Percentiles rank a stretch among this genome's conserved stretches.
These are phyloP conservation scores for Chouioia cunea DNA, from an alignment of 2,888 invertebrate genomes.

Conservation along the genomic window DNA sequence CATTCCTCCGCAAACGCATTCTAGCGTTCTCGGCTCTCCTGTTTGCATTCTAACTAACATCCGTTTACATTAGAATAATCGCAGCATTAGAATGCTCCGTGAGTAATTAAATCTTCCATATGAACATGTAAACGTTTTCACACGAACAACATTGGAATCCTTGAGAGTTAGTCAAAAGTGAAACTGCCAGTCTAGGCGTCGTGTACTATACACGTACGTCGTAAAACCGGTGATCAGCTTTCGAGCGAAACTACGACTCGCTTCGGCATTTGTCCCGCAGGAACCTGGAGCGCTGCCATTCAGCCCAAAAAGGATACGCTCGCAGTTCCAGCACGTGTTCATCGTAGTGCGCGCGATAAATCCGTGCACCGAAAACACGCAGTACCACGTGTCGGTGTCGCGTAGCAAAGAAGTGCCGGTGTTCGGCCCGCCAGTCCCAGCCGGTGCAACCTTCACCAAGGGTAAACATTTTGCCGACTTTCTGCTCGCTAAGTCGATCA, in stretches of 20 bases:
- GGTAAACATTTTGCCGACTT: slow-evolving; percentile 96
- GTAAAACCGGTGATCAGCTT: too few relatives aligned
- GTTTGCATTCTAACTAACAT: neutral
- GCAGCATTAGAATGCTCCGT: neutral
- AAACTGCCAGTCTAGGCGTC: too few relatives aligned
- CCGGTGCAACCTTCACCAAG: slow-evolving; percentile 88
- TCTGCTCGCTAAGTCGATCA: slow-evolving; percentile 93
- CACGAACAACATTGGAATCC: too few relatives aligned
- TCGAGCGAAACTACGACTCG: too few relatives aligned
- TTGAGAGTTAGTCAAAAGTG: too few relatives aligned
- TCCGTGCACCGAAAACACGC: slow-evolving; percentile 91
- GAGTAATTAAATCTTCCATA: neutral
- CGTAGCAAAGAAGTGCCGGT: slow-evolving; percentile 95
- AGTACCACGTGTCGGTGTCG: slow-evolving; percentile 83
- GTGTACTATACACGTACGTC: too few relatives aligned
- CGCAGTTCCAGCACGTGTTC: slow-evolving; percentile 98
- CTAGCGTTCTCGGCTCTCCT: too few relatives aligned
- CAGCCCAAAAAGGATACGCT: slow-evolving; percentile 93
- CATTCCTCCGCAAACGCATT: neutral
- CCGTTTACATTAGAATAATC: neutral
- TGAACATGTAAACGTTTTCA: too few relatives aligned
- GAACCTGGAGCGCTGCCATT: slow-evolving; percentile 94
- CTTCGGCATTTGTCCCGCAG: slow-evolving; percentile 64
- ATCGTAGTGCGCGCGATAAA: slow-evolving; percentile 90
- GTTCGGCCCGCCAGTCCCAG: slow-evolving; percentile 95